Base-by-base conservation (phyloP, 2,888 invertebrate species). In the Cephus spinipes region DNA sequence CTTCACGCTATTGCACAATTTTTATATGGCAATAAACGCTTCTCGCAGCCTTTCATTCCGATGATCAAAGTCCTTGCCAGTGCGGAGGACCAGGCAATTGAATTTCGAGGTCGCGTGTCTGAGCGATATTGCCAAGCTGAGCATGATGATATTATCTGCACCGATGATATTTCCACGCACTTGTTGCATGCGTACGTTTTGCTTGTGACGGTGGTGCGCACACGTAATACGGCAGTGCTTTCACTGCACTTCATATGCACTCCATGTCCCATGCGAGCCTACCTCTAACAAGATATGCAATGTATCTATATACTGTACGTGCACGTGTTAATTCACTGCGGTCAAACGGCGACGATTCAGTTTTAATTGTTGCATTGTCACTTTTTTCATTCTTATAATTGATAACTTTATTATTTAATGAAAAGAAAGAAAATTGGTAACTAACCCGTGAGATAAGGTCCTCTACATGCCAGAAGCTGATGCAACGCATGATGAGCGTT, bases 381-480 rank as follows among this genome's bases (percentile, higher is more conserved):
- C 4, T 55, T 9, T 55, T 55, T 40, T 23, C 6, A 15, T 40
- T 1, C 15, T 15, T 23, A 0, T 40, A 12, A 35, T 6, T 6
- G 15, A 40, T 40, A 40, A 0, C 23, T 4, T 40, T 23, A 6
- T 40, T 40, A 23, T 40, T 40, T 40, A 6, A 40, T 23, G 36
- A 40, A 23, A 40, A 40, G 4, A 4, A 40, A 35, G 0, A 12
- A 35, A 23, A 15, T 23, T 6, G 0, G 6, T 55, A 69, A 84
- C 92, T 93, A 90, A 96, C 97, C 96, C 92, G 95, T 94, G 86
- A 97, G 94, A 90, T 97, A 98, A 69, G 97, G 97, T 91, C 95
- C 93, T 89, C 97, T 95, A 91, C 97, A 97, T 69, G 97, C 96
- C 89, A 97, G 93, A 81, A 96, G 92, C 15, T 96, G 94, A 91